Evolutionary conservation across 1,140 invertebrate species (phyloP), one percentile per base, ranked within the genome.

Genomic region (Penaeus japonicus): DNA sequence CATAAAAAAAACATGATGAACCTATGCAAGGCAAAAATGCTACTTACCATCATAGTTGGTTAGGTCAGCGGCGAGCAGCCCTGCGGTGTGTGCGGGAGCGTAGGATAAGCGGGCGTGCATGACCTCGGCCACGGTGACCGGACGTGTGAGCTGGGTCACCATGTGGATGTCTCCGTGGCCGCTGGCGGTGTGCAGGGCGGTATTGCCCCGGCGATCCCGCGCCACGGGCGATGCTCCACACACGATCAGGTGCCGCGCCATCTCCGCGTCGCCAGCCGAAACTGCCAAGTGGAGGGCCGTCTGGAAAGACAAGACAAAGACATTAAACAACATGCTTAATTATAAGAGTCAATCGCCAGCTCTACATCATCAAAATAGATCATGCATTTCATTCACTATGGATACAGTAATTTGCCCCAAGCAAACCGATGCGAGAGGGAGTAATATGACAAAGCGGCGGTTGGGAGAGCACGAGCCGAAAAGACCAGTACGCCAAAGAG

Each of bases 241-340:
- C 18, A 91, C 87, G 5, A 96, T 91, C 82, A 97, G 92, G 91
- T 95, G 95, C 75, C 94, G 92, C 27, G 95, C 92, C 75, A 96
- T 92, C 20, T 93, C 92, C 53, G 94, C 92, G 91, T 97, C 95
- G 30, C 94, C 93, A 54, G 93, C 93, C 91, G 96, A 95, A 47
- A 97, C 95, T 24, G 97, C 96, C 90, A 96, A 95, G 92, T 98
- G 97, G 39, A 98, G 93, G 0, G 96, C 94, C 57, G 91, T 91
- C 91, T 91, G n/a, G 32, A 39, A 57, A 30, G 62, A 10, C 32
- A 20, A 75, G 39, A 79, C 0, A 30, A 84, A 7, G 70, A 84
- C 22, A 84, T 62, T 32, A 65, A 70, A n/a, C 10, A 4, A 17
- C 22, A 24, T 59, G n/a, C 62, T 70, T 62, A 47, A 30, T n/a